Evolutionary conservation across 2,888 invertebrate genomes (phyloP), one percentile per base, ranked within the genome.

Genomic region (Cephalotes varians): DNA sequence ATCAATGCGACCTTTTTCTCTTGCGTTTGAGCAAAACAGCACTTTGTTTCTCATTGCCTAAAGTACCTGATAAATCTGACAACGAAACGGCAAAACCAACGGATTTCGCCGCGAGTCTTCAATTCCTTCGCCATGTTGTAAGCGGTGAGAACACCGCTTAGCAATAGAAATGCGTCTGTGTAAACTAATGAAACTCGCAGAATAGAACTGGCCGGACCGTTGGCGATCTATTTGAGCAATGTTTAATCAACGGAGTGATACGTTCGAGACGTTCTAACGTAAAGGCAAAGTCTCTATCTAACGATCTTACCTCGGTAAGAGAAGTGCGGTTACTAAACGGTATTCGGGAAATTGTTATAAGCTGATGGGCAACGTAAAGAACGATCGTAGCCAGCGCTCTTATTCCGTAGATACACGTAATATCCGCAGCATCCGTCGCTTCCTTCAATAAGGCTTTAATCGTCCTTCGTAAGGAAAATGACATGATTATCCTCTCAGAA

Each of bases 371-470:
- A 15, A 96, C 91, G 87, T 97, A 96, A 81, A 97, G 94, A 84
- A 96, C 95, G 1, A 97, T 90, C 3, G 96, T 97, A 79, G 96
- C 96, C 51, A 96, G 90, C n/a, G 96, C 96, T 86, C 97, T 95
- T 47, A 98, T 95, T 3, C 97, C 96, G 89, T 98, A 97, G 83
- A 97, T 96, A 92, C 97, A 96, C 47, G 96, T 95, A 86, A 97
- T 96, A 88, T 96, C 96, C 62, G 82, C 83, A 47, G 87, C 67
- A 44, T 85, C 86, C 25, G 86, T 95, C 40, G 95, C 95, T 0
- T 96, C 95, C 28, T 95, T 95, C 18, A 96, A 91, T 85, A 97
- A 95, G 91, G 96, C 95, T 72, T 93, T 93, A 10, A 96, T 91
- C 28, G 97, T 96, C 82, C 95, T 96, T 92, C 96, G 96, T 10